Conservation (phyloP, 2,113 vertebrate genomes). For the Calidris pygmaea region DNA sequence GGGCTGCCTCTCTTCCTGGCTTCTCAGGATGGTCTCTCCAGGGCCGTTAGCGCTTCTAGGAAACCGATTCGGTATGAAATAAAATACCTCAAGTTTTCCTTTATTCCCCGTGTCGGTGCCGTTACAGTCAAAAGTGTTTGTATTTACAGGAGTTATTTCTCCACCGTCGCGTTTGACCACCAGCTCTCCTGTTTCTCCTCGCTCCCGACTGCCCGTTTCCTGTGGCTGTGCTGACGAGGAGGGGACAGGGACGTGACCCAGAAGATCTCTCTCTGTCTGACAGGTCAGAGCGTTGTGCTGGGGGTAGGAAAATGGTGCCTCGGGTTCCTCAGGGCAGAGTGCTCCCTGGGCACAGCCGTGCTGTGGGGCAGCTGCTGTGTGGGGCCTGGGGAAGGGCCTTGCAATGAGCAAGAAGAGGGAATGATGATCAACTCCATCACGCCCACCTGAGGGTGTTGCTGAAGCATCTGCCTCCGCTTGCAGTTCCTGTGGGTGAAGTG, state of each 20-base stretch:
- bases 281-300: neutral
- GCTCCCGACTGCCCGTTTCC: neutral
- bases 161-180: neutral
- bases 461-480: neutral
- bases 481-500: neutral
- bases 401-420: neutral
- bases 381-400: neutral
- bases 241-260: fast-evolving
- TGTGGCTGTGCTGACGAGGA: neutral
- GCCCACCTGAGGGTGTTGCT: neutral
- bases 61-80: neutral
- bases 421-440: neutral
- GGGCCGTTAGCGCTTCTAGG: neutral
- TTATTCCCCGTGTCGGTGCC: neutral
- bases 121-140: neutral
- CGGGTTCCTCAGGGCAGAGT: neutral
- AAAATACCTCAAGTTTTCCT: neutral
- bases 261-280: neutral
- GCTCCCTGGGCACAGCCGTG: neutral
- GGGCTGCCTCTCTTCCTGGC: neutral
- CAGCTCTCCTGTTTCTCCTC: neutral
- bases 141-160: neutral
- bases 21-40: neutral
- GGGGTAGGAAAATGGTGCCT: too few species aligned
- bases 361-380: neutral